Evolutionary conservation across 92 coral and sea anemone species (phyloP).

Genomic region (Anthopleura xanthogrammica): DNA sequence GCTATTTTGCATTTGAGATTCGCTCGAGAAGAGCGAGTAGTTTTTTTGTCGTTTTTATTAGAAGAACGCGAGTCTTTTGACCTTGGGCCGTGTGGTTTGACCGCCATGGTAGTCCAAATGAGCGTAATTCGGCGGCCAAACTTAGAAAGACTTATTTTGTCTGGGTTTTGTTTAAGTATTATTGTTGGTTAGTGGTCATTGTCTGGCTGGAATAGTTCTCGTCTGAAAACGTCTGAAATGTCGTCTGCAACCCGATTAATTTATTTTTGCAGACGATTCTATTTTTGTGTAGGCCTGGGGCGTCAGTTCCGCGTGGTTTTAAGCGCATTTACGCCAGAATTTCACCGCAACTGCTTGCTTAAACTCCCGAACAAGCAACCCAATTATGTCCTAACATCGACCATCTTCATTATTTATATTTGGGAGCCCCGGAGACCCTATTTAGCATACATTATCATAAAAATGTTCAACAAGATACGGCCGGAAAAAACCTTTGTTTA

Average conservation of each 20-base stretch:
- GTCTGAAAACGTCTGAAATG: conserved; percentile 92
- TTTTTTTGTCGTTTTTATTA: too few species aligned
- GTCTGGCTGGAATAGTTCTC: conserved; percentile 88
- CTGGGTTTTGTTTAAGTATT: conserved; percentile 99
- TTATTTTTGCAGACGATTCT: conserved; percentile 64
- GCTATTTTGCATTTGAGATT: conserved; percentile 71
- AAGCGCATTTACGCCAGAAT: background rate
- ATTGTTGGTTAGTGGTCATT: conserved; percentile 98
- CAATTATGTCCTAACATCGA: background rate
- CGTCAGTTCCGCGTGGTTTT: conserved; percentile 29
- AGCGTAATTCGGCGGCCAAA: conserved; percentile 48
- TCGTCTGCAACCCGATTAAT: conserved; percentile 77
- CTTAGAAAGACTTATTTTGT: conserved; percentile 73
- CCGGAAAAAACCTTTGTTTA: background rate
- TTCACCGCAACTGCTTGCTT: background rate
- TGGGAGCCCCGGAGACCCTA: background rate
- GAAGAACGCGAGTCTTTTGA: conserved; percentile 18
- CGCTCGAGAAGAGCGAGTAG: background rate
- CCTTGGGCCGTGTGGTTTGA: conserved; percentile 42
- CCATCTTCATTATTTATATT: conserved; percentile 8
- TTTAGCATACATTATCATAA: background rate
- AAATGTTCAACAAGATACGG: background rate
- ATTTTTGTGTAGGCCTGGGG: conserved; percentile 46
- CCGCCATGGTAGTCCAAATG: conserved; percentile 45
- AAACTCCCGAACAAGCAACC: background rate